Conservation (phyloP, 2,888 invertebrate species). For the Anagyrus pseudococci region DNA sequence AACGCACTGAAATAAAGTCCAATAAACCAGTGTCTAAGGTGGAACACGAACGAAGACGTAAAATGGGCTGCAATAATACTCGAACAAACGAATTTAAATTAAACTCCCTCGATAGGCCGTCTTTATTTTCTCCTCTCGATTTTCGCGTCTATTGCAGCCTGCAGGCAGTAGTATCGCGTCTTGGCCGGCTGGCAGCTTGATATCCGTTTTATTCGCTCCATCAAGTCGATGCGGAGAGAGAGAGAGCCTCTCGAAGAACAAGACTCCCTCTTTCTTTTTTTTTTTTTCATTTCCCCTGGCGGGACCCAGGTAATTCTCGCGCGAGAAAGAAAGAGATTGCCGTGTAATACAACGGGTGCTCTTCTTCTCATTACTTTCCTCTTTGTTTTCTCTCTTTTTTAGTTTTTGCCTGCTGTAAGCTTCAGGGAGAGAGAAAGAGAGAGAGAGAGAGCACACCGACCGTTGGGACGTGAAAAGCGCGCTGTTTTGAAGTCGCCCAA, state of each 20-base stretch:
- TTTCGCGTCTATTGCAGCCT: too few relatives aligned
- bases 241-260: too few relatives aligned
- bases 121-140: too few relatives aligned
- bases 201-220: slow-evolving; percentile 29
- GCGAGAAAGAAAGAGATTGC: background rate
- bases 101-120: slow-evolving; percentile 7
- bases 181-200: background rate
- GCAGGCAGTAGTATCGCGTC: background rate
- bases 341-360: background rate
- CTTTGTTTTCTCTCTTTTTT: too few relatives aligned
- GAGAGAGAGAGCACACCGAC: too few relatives aligned
- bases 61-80: background rate
- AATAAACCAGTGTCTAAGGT: too few relatives aligned
- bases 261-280: background rate
- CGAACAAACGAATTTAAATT: slow-evolving; percentile 24
- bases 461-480: slow-evolving; percentile 20
- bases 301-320: background rate
- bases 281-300: background rate
- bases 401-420: too few relatives aligned
- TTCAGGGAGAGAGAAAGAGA: too few relatives aligned
- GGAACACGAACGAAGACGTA: background rate
- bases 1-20: too few relatives aligned
- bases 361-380: too few relatives aligned
- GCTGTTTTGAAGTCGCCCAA: slow-evolving; percentile 20
- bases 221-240: slow-evolving; percentile 19